Base-by-base conservation (phyloP, 2,888 invertebrate species). In the Lepas anatifera region DNA sequence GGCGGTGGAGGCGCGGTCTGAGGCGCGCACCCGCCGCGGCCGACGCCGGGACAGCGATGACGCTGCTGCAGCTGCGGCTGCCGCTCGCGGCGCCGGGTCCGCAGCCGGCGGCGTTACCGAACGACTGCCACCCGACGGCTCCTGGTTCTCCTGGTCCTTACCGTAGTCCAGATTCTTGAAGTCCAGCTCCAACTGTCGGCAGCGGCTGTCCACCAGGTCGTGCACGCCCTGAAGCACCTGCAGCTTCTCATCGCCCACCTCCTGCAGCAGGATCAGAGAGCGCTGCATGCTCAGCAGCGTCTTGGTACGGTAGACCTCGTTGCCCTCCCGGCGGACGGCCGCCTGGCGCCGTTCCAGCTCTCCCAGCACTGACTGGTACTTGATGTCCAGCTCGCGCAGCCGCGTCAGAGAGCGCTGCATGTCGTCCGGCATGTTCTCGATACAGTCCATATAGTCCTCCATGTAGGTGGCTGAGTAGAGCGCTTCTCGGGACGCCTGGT, bases 391-490 rank as follows among this genome's bases (percentile, higher is more conserved):
- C 81, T 96, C 96, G 77, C 95, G 86, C 83, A 96, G 87, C 78
- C 94, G 87, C 72, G 95, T 91, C 78, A 96, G 87, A 79, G 92
- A 89, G 78, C 95, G 86, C 82, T 96, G 95, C 76, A 96, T 84
- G 81, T 96, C 96, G 81, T 95, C 93, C 68, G 96, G 96, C 76
- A 96, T 84, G 84, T 95, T 95, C 85, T 97, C 96, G 72, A 95
- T 91, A 77, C 92, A 93, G 83, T 97, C 96, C 76, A 97, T 85
- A 82, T 95, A 97, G 82, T 95, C 94, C 82, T 96, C 95, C 75
- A 96, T 89, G 80, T 94, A 96, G 69, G 90, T 90, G 71, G 94
- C 95, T 71, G 93, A 91, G 80, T 90, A 90, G 77, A 91, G 83
- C 73, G 92, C 92, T 80, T 94, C 94, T 52, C 88, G 87, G 71